Conservation (phyloP, 2,888 invertebrate genomes). For the Eupithecia insigniata region DNA sequence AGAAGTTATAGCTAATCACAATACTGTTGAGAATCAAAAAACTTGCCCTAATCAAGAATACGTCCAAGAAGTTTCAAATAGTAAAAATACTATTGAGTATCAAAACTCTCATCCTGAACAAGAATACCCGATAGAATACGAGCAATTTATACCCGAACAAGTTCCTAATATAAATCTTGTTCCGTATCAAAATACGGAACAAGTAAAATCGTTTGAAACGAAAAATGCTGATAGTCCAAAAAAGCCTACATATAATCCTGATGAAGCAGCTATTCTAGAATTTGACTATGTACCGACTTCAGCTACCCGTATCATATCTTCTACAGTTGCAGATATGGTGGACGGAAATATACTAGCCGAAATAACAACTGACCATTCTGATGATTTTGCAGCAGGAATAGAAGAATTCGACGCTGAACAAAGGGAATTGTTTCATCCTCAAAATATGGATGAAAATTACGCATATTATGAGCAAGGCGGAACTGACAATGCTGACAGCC, state of each 20-base stretch:
- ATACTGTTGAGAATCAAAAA: slow-evolving; percentile 4
- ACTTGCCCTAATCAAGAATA: not conserved
- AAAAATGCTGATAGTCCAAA: slow-evolving; percentile 48
- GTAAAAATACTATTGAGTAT: slow-evolving; percentile 16
- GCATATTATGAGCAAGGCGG: slow-evolving; percentile 48
- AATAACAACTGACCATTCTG: not conserved
- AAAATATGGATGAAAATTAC: slow-evolving; percentile 50
- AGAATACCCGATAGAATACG: slow-evolving; percentile 31
- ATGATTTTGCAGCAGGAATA: slow-evolving; percentile 48
- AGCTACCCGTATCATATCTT: not conserved
- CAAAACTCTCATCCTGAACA: not conserved
- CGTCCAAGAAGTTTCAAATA: slow-evolving; percentile 9
- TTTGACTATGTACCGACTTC: slow-evolving; percentile 14
- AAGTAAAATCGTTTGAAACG: slow-evolving; percentile 29
- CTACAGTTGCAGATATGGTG: not conserved
- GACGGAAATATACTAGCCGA: not conserved
- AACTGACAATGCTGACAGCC: slow-evolving; percentile 46
- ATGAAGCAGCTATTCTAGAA: slow-evolving; percentile 46
- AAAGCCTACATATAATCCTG: slow-evolving; percentile 11
- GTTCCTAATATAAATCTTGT: slow-evolving; percentile 27
- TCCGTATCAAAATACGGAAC: no score
- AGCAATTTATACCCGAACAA: slow-evolving; percentile 30
- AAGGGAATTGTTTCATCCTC: slow-evolving; percentile 66
- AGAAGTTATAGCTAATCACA: slow-evolving; percentile 17
- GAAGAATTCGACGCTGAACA: slow-evolving; percentile 66